Evolutionary conservation across 2,113 vertebrate genomes (phyloP).

Genomic region (Dascyllus trimaculatus): DNA sequence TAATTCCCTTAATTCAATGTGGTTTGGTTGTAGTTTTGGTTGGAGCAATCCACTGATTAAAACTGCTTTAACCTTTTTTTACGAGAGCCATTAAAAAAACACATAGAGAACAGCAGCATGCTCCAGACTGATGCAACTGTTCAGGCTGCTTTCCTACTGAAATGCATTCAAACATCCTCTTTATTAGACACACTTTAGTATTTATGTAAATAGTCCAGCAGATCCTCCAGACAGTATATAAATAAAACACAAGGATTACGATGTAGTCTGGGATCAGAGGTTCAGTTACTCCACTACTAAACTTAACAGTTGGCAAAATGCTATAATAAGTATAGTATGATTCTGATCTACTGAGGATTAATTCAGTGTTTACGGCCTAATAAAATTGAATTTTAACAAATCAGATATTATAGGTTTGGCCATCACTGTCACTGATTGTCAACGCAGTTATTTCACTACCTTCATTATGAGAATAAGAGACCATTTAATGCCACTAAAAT

Average conservation of each 20-base stretch:
- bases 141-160: constrained; percentile 24
- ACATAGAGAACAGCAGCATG: background rate
- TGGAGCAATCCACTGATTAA: background rate
- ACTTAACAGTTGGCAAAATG: constrained; percentile 39
- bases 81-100: constrained; percentile 11
- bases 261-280: constrained; percentile 40
- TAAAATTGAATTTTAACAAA: background rate
- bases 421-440: background rate
- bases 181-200: constrained; percentile 58
- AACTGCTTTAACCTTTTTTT: constrained; percentile 24
- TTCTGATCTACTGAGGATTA: constrained; percentile 11
- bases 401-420: background rate
- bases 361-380: background rate
- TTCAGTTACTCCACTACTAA: constrained; percentile 53
- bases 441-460: background rate
- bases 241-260: constrained; percentile 75
- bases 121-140: constrained; percentile 1
- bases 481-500: background rate
- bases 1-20: too few species aligned
- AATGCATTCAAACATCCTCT: constrained; percentile 60
- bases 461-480: background rate
- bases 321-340: constrained; percentile 14
- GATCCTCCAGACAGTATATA: constrained; percentile 50
- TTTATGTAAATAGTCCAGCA: constrained; percentile 61
- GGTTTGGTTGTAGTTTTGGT: too few species aligned